A percentile compares a stretch with the other conserved stretches of the same genome.
These are phyloP conservation scores for Hermetia illucens DNA, from an alignment of 1,140 invertebrate species.

Conservation along the genomic window DNA sequence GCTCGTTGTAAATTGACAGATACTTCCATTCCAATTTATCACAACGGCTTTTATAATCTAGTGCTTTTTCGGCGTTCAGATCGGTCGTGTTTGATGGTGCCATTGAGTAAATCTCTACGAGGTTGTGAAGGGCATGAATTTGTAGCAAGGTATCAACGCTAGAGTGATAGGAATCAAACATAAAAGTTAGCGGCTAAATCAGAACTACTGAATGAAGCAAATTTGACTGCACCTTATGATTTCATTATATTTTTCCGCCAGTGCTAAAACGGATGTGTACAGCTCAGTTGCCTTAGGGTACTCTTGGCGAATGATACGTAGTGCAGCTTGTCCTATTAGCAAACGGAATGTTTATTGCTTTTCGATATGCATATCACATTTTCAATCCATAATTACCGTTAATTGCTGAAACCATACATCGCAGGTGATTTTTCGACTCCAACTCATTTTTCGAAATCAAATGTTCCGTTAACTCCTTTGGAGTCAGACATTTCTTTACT, in stretches of 20 bases:
- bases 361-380: slow-evolving; percentile 4
- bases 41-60: slow-evolving; percentile 34
- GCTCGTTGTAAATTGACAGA: slow-evolving; percentile 35
- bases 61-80: slow-evolving; percentile 36
- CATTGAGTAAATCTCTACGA: too few species aligned
- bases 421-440: slow-evolving; percentile 50
- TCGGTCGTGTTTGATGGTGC: slow-evolving; percentile 26
- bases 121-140: slow-evolving; percentile 56
- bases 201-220: slow-evolving; percentile 1
- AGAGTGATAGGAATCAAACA: too few species aligned
- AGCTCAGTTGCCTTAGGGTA: slow-evolving; percentile 38
- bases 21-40: slow-evolving; percentile 43
- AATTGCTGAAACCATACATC: slow-evolving; percentile 43
- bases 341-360: slow-evolving; percentile 3
- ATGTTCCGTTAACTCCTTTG: slow-evolving; percentile 50
- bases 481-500: slow-evolving; percentile 17
- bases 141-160: slow-evolving; percentile 36
- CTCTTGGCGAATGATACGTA: slow-evolving; percentile 43
- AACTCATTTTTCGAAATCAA: slow-evolving; percentile 47
- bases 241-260: slow-evolving; percentile 38
- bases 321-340: slow-evolving; percentile 37
- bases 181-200: not conserved
- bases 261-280: slow-evolving; percentile 44
- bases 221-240: slow-evolving; percentile 2
- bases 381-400: slow-evolving; percentile 44